These are phyloP conservation scores for Antrozous pallidus DNA, from an alignment of 2,797 vertebrate genomes.

Conservation along the genomic window DNA sequence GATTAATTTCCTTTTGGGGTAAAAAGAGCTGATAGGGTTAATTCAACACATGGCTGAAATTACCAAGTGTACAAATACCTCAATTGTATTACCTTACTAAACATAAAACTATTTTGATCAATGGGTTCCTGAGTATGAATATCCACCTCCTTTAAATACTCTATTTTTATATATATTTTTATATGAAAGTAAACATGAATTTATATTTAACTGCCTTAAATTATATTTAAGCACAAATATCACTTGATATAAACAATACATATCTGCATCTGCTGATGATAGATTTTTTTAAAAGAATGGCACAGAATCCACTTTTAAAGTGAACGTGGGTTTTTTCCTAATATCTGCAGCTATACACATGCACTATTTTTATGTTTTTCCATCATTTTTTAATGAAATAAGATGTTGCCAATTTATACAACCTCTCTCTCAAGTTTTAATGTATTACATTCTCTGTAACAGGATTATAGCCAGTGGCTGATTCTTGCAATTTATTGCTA, in stretches of 20 bases:
- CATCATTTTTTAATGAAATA: not conserved
- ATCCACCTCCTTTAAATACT: constrained; percentile 63
- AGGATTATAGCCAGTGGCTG: not conserved
- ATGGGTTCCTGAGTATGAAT: constrained; percentile 53
- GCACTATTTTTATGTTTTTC: constrained; percentile 12
- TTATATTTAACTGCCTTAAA: constrained; percentile 74
- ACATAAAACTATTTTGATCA: constrained; percentile 67
- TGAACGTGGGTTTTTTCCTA: constrained; percentile 56
- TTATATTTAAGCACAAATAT: constrained; percentile 68
- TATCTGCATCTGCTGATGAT: not conserved
- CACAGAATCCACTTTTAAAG: constrained; percentile 53
- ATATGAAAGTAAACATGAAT: constrained; percentile 72
- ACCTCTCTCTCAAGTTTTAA: not conserved
- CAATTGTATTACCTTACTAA: constrained; percentile 70
- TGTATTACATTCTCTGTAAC: not conserved
- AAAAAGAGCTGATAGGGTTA: constrained; percentile 12
- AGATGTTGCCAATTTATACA: not conserved
- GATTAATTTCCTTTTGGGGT: not conserved
- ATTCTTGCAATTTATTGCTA: not conserved
- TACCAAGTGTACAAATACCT: constrained; percentile 76
- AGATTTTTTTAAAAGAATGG: constrained; percentile 38
- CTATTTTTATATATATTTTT: constrained; percentile 81
- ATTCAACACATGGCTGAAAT: constrained; percentile 64
- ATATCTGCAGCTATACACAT: not conserved
- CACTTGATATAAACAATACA: constrained; percentile 46